Conservation (phyloP, 30 jellyfish, hydroid and myxozoan species). For the Hydractinia symbiolongicarpus region DNA sequence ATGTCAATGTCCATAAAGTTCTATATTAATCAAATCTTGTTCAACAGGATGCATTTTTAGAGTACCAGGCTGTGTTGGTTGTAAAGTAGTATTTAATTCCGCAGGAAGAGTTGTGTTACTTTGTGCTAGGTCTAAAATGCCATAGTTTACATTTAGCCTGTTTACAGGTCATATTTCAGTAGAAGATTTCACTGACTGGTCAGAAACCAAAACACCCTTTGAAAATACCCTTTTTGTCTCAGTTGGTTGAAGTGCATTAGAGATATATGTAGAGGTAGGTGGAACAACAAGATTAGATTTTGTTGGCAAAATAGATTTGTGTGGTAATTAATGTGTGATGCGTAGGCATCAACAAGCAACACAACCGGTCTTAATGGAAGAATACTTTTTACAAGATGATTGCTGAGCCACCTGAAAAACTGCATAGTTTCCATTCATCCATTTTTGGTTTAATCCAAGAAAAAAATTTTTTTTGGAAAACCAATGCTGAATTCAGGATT, state of each 20-base stretch:
- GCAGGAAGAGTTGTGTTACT: no score
- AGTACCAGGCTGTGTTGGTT: no score
- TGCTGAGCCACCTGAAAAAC: slow-evolving; percentile 34
- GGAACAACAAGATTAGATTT: slow-evolving; percentile 28
- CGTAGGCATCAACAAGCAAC: slow-evolving; percentile 33
- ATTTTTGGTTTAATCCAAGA: slow-evolving; percentile 28
- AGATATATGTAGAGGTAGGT: slow-evolving; percentile 37
- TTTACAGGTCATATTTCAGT: no score
- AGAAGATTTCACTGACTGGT: no score
- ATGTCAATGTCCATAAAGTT: no score
- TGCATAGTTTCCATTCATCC: slow-evolving; percentile 47
- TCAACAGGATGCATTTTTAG: no score
- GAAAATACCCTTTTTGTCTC: not conserved
- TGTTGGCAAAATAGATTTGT: slow-evolving; percentile 24
- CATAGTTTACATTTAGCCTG: no score
- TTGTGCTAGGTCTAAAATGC: no score
- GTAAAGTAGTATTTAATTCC: no score
- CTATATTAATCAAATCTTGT: no score
- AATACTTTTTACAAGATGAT: slow-evolving; percentile 21
- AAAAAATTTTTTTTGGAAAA: slow-evolving; percentile 23
- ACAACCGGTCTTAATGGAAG: slow-evolving; percentile 36
- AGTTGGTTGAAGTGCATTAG: slow-evolving; percentile 43
- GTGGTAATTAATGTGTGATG: slow-evolving; percentile 37
- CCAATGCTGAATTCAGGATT: slow-evolving; percentile 40
- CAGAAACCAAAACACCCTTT: no score